These are phyloP conservation scores for Perithous albicinctus DNA, from an alignment of 2,888 invertebrate genomes.

Conservation along the genomic window DNA sequence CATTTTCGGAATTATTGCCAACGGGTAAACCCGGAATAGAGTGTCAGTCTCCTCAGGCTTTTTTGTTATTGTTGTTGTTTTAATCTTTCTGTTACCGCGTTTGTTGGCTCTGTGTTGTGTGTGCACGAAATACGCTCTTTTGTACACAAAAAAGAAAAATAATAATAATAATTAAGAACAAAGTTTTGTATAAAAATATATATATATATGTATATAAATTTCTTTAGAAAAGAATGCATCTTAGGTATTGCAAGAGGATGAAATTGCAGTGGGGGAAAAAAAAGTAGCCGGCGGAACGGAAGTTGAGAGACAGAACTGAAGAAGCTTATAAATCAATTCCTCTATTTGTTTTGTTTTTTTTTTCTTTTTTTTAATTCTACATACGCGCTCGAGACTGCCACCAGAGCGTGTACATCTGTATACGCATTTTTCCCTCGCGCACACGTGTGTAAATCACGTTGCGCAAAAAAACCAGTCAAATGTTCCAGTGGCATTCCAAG, in stretches of 20 bases:
- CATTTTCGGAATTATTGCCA: conserved; percentile 63
- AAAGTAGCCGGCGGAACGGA: conserved; percentile 36
- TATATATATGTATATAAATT: conserved; percentile 53
- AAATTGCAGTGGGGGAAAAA: conserved; percentile 49
- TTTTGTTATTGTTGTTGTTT: neutral
- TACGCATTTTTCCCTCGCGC: neutral
- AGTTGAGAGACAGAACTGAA: conserved; percentile 45
- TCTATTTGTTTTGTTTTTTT: conserved; percentile 31
- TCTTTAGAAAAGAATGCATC: conserved; percentile 76
- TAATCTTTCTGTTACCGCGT: conserved; percentile 17
- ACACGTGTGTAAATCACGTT: conserved; percentile 34
- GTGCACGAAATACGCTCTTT: conserved; percentile 30
- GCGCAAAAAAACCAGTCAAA: conserved; percentile 7
- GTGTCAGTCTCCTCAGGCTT: conserved; percentile 10
- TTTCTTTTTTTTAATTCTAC: conserved; percentile 14
- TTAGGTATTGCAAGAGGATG: conserved; percentile 74
- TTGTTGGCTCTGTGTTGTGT: conserved; percentile 35
- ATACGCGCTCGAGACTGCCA: conserved; percentile 12
- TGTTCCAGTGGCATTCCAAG: conserved; percentile 18
- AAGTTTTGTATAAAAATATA: conserved; percentile 72
- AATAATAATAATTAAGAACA: conserved; percentile 44
- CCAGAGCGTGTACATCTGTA: neutral
- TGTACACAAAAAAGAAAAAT: conserved; percentile 17
- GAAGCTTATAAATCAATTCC: conserved; percentile 42
- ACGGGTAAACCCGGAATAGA: conserved; percentile 23